These are phyloP conservation scores for Sturnus vulgaris DNA, from an alignment of 2,113 vertebrate genomes.

Conservation along the genomic window DNA sequence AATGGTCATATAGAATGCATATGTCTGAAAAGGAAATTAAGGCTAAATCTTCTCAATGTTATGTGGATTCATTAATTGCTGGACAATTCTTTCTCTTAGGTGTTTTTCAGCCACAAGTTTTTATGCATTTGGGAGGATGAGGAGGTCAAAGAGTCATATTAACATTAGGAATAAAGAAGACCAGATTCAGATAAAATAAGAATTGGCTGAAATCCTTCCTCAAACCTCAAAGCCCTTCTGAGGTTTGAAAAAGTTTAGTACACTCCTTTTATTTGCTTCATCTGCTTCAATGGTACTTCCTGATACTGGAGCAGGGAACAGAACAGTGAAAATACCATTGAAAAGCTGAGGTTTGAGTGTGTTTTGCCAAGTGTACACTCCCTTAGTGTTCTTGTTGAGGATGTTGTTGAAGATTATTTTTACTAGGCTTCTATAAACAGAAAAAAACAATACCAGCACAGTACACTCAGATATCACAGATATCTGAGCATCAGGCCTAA, in stretches of 20 bases:
- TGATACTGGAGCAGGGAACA: background rate
- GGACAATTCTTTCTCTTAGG: background rate
- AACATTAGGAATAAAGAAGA: background rate
- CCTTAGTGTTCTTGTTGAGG: background rate
- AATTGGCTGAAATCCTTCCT: background rate
- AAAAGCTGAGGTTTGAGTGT: background rate
- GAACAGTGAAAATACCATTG: background rate
- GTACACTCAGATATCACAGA: background rate
- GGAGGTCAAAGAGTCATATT: background rate
- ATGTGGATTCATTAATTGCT: background rate
- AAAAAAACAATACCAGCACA: background rate
- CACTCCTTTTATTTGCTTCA: background rate
- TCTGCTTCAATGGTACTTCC: background rate
- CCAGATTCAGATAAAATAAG: background rate
- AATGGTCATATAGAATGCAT: background rate
- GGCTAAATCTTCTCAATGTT: background rate
- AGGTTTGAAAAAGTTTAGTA: background rate
- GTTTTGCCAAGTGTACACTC: background rate
- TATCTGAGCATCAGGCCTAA: background rate
- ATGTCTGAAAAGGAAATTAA: background rate
- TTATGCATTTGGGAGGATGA: background rate
- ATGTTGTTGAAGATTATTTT: background rate
- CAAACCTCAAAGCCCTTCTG: slow-evolving; percentile 9
- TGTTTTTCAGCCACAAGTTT: background rate
- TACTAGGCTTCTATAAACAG: slow-evolving; percentile 19